phyloP scores from a whole-genome alignment of 2,888 invertebrate species.

The Drepanosiphum platanoidis region DNA sequence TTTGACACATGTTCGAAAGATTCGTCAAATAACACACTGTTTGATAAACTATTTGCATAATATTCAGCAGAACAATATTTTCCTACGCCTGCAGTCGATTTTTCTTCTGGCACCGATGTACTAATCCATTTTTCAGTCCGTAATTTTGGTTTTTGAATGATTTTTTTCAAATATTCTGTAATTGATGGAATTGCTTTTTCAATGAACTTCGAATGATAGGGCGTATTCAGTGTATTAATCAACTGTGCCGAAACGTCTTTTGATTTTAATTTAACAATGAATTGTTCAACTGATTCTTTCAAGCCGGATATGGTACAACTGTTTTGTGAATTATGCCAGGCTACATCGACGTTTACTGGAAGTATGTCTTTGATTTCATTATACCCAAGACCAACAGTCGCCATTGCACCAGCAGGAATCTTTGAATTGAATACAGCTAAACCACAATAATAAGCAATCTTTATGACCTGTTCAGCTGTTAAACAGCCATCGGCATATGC shows the following conservation, averaged over 20 bases:
- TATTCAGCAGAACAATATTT: slow-evolving; percentile 84
- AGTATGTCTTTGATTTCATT: slow-evolving; percentile 72
- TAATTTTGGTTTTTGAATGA: slow-evolving; percentile 74
- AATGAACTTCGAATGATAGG: slow-evolving; percentile 89
- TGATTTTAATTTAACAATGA: slow-evolving; percentile 74
- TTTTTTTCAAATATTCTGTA: slow-evolving; percentile 72
- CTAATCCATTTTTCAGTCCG: slow-evolving; percentile 85
- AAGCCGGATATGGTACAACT: slow-evolving; percentile 93
- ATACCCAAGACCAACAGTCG: slow-evolving; percentile 79
- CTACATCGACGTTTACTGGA: slow-evolving; percentile 82
- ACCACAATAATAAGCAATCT: slow-evolving; percentile 86
- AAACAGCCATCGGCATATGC: slow-evolving; percentile 94
- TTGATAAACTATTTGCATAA: slow-evolving; percentile 85
- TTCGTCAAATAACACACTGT: slow-evolving; percentile 73
- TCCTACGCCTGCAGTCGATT: slow-evolving; percentile 77
- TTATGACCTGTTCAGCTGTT: slow-evolving; percentile 85
- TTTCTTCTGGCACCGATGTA: slow-evolving; percentile 78
- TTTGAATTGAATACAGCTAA: slow-evolving; percentile 77
- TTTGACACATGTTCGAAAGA: slow-evolving; percentile 73
- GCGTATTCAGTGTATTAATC: slow-evolving; percentile 87
- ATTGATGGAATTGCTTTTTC: slow-evolving; percentile 77
- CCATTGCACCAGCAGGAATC: slow-evolving; percentile 84
- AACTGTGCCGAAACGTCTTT: slow-evolving; percentile 83
- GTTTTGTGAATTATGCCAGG: slow-evolving; percentile 85
- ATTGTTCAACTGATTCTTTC: slow-evolving; percentile 74